Evolutionary conservation across 2,113 vertebrate genomes (phyloP).

Genomic region (Heliornis fulica): DNA sequence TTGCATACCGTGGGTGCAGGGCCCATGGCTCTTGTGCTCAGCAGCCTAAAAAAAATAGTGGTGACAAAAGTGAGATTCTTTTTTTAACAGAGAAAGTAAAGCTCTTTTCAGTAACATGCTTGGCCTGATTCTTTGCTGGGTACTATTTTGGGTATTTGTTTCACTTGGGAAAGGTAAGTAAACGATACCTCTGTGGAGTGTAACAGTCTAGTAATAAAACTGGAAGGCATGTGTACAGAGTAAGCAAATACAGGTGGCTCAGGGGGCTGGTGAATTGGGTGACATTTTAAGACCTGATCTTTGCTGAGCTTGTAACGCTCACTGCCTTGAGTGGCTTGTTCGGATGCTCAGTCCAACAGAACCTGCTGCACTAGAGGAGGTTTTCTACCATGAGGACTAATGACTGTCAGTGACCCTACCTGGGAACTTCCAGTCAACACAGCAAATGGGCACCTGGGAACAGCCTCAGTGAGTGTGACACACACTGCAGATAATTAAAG

Average conservation of each 20-base stretch:
- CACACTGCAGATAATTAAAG: neutral
- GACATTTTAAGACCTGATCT: neutral
- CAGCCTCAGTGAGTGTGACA: neutral
- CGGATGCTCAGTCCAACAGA: neutral
- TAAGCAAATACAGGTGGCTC: neutral
- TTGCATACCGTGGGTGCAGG: fast-evolving
- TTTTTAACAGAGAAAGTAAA: neutral
- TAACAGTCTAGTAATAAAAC: neutral
- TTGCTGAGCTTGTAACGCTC: neutral
- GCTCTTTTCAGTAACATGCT: neutral
- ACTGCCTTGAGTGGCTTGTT: neutral
- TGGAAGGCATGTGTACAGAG: neutral
- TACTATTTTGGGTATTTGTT: neutral
- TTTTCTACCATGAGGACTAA: neutral
- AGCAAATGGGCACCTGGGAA: neutral
- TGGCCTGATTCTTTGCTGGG: neutral
- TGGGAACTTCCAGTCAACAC: neutral
- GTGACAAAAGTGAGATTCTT: neutral
- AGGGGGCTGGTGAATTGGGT: neutral
- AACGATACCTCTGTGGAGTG: neutral
- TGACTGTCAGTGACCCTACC: neutral
- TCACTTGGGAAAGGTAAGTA: neutral
- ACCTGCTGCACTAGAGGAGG: neutral
- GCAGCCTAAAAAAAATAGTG: neutral
- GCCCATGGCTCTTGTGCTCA: neutral